Conservation (phyloP, 2,888 invertebrate genomes). For the Nephrocerus scutellatus region DNA sequence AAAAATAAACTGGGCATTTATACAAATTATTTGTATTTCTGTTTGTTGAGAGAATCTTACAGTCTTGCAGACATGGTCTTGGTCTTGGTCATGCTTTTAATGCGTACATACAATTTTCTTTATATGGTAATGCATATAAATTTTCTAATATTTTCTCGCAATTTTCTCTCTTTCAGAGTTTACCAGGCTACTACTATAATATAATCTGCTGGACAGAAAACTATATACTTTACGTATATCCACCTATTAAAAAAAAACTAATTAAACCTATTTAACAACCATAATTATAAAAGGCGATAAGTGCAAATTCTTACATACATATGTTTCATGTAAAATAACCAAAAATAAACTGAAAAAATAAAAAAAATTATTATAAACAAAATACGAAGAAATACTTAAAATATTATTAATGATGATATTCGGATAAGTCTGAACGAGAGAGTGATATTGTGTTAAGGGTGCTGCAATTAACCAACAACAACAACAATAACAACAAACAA, state of each 20-base stretch:
- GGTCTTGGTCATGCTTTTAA: no score
- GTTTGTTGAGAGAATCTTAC: no score
- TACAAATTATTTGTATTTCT: no score
- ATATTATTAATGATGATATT: slow-evolving; percentile 25
- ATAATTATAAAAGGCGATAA: no score
- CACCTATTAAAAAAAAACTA: slow-evolving; percentile 9
- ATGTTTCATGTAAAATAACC: slow-evolving; percentile 7
- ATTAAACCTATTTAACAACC: no score
- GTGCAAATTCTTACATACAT: no score
- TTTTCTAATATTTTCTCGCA: no score
- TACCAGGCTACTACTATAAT: slow-evolving; percentile 27
- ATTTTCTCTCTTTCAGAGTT: slow-evolving; percentile 25
- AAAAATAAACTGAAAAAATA: slow-evolving; percentile 8
- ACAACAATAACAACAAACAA: slow-evolving; percentile 15
- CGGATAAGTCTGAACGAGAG: slow-evolving; percentile 48
- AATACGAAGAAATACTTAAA: slow-evolving; percentile 10
- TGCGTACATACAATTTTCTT: no score
- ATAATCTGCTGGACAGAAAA: slow-evolving; percentile 5
- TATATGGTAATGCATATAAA: no score
- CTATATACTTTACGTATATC: slow-evolving; percentile 12
- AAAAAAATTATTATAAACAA: slow-evolving; percentile 4
- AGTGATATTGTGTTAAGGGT: slow-evolving; percentile 47
- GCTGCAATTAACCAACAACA: slow-evolving; percentile 34
- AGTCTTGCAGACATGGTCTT: no score
- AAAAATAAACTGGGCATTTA: no score